These are phyloP conservation scores for Hemicentrotus pulcherrimus DNA, from an alignment of 35 echinoderm and acorn worm genomes.

Conservation along the genomic window DNA sequence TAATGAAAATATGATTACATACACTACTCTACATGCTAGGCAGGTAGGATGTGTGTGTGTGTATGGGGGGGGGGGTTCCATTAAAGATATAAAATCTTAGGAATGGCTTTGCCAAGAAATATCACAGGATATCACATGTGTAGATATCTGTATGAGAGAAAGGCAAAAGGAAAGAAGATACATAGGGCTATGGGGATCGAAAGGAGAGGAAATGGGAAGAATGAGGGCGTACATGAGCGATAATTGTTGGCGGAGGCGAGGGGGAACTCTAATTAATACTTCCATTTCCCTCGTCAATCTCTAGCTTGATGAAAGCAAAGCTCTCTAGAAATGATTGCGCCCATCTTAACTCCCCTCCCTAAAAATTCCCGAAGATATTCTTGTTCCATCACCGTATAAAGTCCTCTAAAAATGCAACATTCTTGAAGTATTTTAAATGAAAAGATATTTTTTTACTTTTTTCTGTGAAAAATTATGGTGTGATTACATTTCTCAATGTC, in stretches of 20 bases:
- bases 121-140: no score
- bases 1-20: no score
- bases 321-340: not conserved
- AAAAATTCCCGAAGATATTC: not conserved
- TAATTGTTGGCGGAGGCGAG: conserved; percentile 26
- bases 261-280: conserved; percentile 18
- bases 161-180: conserved; percentile 6
- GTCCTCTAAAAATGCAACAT: not conserved
- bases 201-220: not conserved
- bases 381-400: not conserved
- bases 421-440: not conserved
- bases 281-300: not conserved
- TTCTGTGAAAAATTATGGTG: no score
- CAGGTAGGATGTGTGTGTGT: no score
- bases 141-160: not conserved
- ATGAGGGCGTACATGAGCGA: not conserved
- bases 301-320: not conserved
- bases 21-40: no score
- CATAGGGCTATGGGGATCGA: not conserved
- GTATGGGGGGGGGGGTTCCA: no score
- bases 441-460: no score
- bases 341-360: not conserved
- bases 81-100: no score
- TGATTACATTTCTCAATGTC: no score
- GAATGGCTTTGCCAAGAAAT: no score